Conservation (phyloP, 2,113 vertebrate species). For the Sakesphorus luctuosus region DNA sequence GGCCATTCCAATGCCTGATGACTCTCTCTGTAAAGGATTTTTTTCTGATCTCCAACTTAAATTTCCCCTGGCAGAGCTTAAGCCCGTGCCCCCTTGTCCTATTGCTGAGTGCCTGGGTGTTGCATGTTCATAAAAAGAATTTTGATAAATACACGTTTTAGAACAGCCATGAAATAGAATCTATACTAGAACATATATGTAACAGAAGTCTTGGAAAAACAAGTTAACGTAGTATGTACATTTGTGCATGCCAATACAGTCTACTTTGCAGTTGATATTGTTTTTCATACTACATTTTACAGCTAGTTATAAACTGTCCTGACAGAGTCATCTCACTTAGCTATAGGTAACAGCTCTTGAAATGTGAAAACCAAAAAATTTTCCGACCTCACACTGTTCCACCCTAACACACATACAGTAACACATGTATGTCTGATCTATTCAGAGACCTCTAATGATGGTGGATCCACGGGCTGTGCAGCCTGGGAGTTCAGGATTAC, state of each 20-base stretch:
- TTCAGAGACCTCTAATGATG: not conserved
- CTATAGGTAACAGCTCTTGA: not conserved
- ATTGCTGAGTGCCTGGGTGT: too few relatives aligned
- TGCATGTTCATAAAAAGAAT: not conserved
- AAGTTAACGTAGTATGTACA: accelerated
- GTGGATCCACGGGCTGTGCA: not conserved
- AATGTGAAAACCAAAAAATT: not conserved
- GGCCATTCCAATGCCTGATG: too few relatives aligned
- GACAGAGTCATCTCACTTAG: accelerated
- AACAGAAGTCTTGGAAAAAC: not conserved
- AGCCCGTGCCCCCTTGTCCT: too few relatives aligned
- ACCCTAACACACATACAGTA: too few relatives aligned
- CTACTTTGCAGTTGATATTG: not conserved
- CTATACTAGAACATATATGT: not conserved
- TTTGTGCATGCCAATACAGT: not conserved
- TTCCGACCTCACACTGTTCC: not conserved
- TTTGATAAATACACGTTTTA: not conserved
- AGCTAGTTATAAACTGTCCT: not conserved
- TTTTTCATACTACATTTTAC: not conserved
- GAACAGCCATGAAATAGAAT: not conserved
- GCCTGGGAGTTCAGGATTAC: not conserved
- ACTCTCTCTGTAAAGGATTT: too few relatives aligned
- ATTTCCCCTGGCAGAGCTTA: too few relatives aligned
- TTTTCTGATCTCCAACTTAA: too few relatives aligned
- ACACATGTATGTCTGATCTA: accelerated